Evolutionary conservation across 2,797 vertebrate genomes (phyloP).

Genomic region (Spondyliosoma cantharus): DNA sequence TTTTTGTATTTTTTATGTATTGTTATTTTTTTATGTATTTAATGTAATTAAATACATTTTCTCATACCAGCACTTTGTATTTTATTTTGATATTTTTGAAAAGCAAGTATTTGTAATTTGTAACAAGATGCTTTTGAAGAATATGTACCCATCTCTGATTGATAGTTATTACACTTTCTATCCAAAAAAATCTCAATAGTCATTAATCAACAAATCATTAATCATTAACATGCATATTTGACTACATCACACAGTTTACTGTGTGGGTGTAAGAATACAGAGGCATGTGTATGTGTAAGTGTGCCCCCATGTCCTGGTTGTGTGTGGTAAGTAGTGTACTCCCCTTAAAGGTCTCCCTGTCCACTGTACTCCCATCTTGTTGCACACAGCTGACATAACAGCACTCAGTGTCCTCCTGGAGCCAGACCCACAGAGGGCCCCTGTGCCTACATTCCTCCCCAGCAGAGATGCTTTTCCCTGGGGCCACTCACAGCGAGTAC

Average conservation of each 20-base stretch:
- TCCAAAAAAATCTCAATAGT: too few species aligned
- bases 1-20: too few species aligned
- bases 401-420: slow-evolving; percentile 68
- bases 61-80: too few species aligned
- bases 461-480: slow-evolving; percentile 69
- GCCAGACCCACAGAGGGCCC: slow-evolving; percentile 57
- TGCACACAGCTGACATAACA: slow-evolving; percentile 78
- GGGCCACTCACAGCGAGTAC: slow-evolving; percentile 59
- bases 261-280: slow-evolving; percentile 37
- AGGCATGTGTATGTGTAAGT: slow-evolving; percentile 12
- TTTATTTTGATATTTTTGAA: too few species aligned
- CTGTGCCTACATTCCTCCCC: slow-evolving; percentile 76
- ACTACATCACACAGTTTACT: slow-evolving; percentile 16
- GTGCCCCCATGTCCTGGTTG: slow-evolving; percentile 9
- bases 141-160: too few species aligned
- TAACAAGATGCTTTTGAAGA: too few species aligned
- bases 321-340: slow-evolving; percentile 24
- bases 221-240: not conserved
- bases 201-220: too few species aligned
- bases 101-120: too few species aligned
- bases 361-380: slow-evolving; percentile 40
- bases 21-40: too few species aligned
- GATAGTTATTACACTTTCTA: too few species aligned
- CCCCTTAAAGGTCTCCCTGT: slow-evolving; percentile 58
- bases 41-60: too few species aligned